Evolutionary conservation across 2,888 invertebrate genomes (phyloP).

Genomic region (Ischnus inquisitorius): DNA sequence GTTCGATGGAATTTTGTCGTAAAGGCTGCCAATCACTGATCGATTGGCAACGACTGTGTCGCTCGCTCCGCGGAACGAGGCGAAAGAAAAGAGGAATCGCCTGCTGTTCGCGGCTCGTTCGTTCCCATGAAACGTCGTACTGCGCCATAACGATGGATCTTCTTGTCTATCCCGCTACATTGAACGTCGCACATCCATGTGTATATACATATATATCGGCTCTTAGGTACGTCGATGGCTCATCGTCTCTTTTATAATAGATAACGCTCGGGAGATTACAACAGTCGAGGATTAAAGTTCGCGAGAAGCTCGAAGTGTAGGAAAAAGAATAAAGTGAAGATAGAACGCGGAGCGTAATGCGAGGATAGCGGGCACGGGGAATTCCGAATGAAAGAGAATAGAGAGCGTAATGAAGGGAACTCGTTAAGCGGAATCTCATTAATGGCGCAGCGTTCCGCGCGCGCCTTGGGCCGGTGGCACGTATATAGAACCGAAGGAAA

Average conservation of each 20-base stretch:
- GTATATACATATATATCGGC: neutral
- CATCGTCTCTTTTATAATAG: constrained; percentile 27
- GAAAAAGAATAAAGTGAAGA: constrained; percentile 37
- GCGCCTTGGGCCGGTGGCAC: constrained; percentile 27
- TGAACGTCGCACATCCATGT: constrained; percentile 10
- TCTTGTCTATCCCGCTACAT: constrained; percentile 27
- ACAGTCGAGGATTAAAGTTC: constrained; percentile 51
- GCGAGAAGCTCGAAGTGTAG: constrained; percentile 14
- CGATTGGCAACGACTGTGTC: constrained; percentile 10
- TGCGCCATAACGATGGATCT: constrained; percentile 42
- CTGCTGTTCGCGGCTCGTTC: constrained; percentile 24
- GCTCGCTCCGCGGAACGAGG: neutral
- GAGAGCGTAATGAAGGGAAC: constrained; percentile 57
- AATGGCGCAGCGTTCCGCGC: constrained; percentile 48
- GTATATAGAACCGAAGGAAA: constrained; percentile 14
- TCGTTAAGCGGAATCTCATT: constrained; percentile 64
- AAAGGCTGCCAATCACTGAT: neutral
- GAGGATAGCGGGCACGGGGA: constrained; percentile 2
- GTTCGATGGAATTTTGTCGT: neutral
- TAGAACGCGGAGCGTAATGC: constrained; percentile 20
- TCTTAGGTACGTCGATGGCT: constrained; percentile 16
- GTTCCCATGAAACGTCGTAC: constrained; percentile 44
- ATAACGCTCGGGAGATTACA: constrained; percentile 18
- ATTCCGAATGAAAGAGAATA: constrained; percentile 46
- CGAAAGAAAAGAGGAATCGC: constrained; percentile 28